These are phyloP conservation scores for Takifugu rubripes DNA, from an alignment of 2,797 vertebrate genomes.

Conservation along the genomic window DNA sequence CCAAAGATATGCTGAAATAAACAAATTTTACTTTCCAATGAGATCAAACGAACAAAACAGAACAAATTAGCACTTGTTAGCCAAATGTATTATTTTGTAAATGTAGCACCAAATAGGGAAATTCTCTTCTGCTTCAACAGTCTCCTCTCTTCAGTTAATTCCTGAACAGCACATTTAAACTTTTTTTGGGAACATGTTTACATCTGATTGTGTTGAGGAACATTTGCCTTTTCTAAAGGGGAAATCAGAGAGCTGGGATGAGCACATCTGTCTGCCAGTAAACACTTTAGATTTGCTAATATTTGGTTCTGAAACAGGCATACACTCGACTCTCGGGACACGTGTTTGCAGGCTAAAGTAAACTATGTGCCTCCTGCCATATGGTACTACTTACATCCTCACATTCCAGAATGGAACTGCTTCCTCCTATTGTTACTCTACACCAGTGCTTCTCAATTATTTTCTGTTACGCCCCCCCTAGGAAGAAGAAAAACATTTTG, in stretches of 20 bases:
- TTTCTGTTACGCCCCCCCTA: too few species aligned
- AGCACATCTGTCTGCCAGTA: slow-evolving; percentile 1
- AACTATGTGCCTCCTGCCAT: slow-evolving; percentile 28
- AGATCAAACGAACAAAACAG: too few species aligned
- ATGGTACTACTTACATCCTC: slow-evolving; percentile 24
- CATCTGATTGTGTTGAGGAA: not conserved
- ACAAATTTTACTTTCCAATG: not conserved
- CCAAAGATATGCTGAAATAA: not conserved
- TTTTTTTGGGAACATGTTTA: not conserved
- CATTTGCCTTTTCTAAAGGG: not conserved
- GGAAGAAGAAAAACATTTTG: too few species aligned
- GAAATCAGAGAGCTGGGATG: not conserved
- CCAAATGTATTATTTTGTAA: too few species aligned
- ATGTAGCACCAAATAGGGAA: too few species aligned
- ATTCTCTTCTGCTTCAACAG: too few species aligned
- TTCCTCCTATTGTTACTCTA: slow-evolving; percentile 25
- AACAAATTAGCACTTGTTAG: too few species aligned
- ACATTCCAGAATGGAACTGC: slow-evolving; percentile 17
- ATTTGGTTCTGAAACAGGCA: slow-evolving; percentile 33
- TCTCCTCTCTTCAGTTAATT: too few species aligned
- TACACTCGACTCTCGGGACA: slow-evolving; percentile 8
- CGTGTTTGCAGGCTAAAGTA: slow-evolving; percentile 24
- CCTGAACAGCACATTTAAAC: too few species aligned
- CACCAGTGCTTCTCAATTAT: not conserved
- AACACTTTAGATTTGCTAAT: slow-evolving; percentile 12